Evolutionary conservation across 2,113 vertebrate genomes (phyloP).

Genomic region (Chascanopsetta lugubris): DNA sequence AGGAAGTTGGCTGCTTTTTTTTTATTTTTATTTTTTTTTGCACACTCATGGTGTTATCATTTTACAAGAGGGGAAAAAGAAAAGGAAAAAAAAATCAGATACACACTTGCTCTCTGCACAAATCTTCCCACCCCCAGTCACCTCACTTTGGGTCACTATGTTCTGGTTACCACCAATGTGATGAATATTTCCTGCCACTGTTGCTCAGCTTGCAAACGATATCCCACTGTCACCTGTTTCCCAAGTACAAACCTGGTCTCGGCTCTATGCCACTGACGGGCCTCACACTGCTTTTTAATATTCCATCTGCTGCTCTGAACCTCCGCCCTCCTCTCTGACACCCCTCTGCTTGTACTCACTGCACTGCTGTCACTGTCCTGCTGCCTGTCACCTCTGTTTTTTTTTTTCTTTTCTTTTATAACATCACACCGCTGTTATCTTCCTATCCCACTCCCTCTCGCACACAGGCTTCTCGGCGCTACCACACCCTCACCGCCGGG

Average conservation of each 20-base stretch:
- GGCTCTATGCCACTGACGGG: slow-evolving; percentile 18
- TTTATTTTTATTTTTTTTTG: slow-evolving; percentile 46
- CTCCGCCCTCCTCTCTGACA: slow-evolving; percentile 3
- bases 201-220: slow-evolving; percentile 32
- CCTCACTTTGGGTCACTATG: slow-evolving; percentile 40
- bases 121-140: slow-evolving; percentile 49
- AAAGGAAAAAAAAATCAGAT: background rate
- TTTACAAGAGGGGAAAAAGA: background rate
- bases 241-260: slow-evolving; percentile 22
- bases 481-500: slow-evolving; percentile 58
- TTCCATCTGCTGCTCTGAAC: slow-evolving; percentile 22
- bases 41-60: background rate
- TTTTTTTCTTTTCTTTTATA: too few relatives aligned
- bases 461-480: slow-evolving; percentile 67
- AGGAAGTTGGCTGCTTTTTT: slow-evolving; percentile 76
- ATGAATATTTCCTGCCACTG: slow-evolving; percentile 12
- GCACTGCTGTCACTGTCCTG: slow-evolving; percentile 54
- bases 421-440: slow-evolving; percentile 59
- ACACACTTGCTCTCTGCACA: slow-evolving; percentile 63
- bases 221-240: slow-evolving; percentile 21
- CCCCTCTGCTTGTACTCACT: slow-evolving; percentile 62
- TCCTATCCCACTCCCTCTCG: slow-evolving; percentile 61
- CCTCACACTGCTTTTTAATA: slow-evolving; percentile 37
- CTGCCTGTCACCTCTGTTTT: slow-evolving; percentile 57
- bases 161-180: slow-evolving; percentile 15